Base-by-base conservation (phyloP, 2,888 invertebrate species). In the Dynastes hyllus region DNA sequence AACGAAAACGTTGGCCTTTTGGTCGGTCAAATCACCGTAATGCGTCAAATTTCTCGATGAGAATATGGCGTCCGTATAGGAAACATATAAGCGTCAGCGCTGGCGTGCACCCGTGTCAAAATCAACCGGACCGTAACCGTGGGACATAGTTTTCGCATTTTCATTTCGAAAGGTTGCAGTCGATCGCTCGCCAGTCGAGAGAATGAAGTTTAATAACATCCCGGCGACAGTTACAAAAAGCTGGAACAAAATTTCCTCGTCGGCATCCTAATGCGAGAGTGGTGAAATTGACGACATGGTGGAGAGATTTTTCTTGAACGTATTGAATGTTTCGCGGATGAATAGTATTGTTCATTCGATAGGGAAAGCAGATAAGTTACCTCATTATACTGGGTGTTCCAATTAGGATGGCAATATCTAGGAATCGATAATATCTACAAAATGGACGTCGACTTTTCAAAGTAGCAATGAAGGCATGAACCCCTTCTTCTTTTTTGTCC, bases 21-120 rank as follows among this genome's bases (percentile, higher is more conserved):
- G 22, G 5, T 6, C 5, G 55, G n/a, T 16, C 55, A 22, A 16
- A 58, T 58, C 55, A 8, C 37, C 45, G 66, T 6, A 67, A 45
- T 45, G 66, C 40, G 45, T 67, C 66, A 45, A 67, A 67, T 67
- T 45, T 67, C 66, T 67, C 22, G 40, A 67, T 8, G 66, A 58
- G 22, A 67, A 67, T 45, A 67, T 22, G 66, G 66, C 37, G 45
- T 40, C 16, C 8, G 55, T 16, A 22, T 22, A 53, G 16, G 13
- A 53, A 16, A 53, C 22, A 58, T 6, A 22, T 9, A 9, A 1
- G 16, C 55, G 13, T 16, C 53, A 16, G n/a, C 2, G 16, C 13
- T 16, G 13, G 13, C 53, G 13, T 53, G 16, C 53, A 53, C 53
- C 53, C 53, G 53, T 53, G 3, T 53, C 55, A 58, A 58, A 58